Evolutionary conservation across 2,797 vertebrate species (phyloP).

Genomic region (Cyclura pinguis): DNA sequence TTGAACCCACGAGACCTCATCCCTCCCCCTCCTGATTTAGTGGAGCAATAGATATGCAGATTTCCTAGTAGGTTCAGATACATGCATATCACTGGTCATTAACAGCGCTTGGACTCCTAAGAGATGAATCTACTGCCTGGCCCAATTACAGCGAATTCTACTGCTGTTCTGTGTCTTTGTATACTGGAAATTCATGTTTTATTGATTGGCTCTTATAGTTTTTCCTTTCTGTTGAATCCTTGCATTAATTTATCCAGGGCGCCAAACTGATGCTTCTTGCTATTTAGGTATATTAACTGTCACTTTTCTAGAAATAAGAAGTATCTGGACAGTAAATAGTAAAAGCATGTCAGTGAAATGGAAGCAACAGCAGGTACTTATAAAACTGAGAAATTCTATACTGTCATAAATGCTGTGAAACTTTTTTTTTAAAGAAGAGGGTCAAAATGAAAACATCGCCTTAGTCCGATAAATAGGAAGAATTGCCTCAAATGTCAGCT

Average conservation of each 20-base stretch:
- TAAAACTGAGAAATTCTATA: not conserved
- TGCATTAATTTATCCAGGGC: not conserved
- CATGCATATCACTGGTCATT: constrained; percentile 7
- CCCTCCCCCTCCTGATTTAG: constrained; percentile 89
- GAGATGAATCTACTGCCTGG: constrained; percentile 23
- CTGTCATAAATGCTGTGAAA: not conserved
- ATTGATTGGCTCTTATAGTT: not conserved
- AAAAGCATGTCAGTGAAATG: not conserved
- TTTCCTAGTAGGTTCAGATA: constrained; percentile 9
- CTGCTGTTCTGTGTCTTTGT: not conserved
- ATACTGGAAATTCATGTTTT: constrained; percentile 23
- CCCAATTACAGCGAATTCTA: constrained; percentile 21
- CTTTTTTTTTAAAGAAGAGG: not conserved
- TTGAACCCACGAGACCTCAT: constrained; percentile 94
- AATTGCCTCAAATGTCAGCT: constrained; percentile 8
- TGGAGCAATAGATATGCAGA: constrained; percentile 71
- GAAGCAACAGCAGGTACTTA: not conserved
- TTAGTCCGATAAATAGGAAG: not conserved
- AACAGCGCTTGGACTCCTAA: not conserved
- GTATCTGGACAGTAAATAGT: not conserved
- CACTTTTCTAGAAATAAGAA: not conserved
- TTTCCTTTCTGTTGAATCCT: not conserved
- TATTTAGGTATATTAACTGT: not conserved
- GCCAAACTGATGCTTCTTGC: not conserved
- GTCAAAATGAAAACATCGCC: not conserved